phyloP scores from a whole-genome alignment of 1,140 invertebrate species.

The Drosophila kohkoa region DNA sequence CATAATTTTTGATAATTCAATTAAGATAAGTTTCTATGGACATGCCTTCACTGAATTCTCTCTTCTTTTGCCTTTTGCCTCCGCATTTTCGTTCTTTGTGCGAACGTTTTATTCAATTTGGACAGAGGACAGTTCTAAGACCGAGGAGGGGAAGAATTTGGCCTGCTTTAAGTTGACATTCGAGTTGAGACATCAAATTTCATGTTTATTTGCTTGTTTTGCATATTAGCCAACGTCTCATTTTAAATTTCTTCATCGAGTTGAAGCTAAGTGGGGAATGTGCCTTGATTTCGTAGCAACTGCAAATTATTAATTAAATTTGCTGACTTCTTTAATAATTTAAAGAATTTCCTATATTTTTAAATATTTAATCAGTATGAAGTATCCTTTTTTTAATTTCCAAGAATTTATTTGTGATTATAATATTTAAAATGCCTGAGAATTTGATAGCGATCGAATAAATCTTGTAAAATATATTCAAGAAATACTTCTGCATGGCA shows the following conservation, averaged over 20 bases:
- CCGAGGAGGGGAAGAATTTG: not conserved
- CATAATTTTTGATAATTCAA: slow-evolving; percentile 75
- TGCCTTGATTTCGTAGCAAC: not conserved
- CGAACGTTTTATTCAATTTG: slow-evolving; percentile 58
- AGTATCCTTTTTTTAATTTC: too few species aligned
- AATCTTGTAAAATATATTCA: too few species aligned
- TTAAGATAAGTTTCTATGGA: slow-evolving; percentile 67
- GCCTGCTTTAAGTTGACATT: slow-evolving; percentile 27
- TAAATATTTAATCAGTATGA: too few species aligned
- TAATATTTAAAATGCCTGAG: too few species aligned
- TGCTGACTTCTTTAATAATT: not conserved
- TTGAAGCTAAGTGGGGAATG: not conserved
- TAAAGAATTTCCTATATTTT: not conserved
- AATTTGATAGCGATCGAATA: too few species aligned
- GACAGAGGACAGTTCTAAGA: not conserved
- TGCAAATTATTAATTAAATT: not conserved
- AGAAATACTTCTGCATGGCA: too few species aligned
- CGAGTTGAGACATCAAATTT: slow-evolving; percentile 64
- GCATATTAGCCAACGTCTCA: slow-evolving; percentile 49
- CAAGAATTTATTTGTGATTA: too few species aligned
- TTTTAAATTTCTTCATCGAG: slow-evolving; percentile 27
- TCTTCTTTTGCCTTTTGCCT: not conserved
- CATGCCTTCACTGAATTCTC: slow-evolving; percentile 21
- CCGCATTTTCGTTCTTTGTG: not conserved
- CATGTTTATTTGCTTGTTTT: slow-evolving; percentile 56